Evolutionary conservation across 2,113 vertebrate species (phyloP).

Genomic region (Sialia sialis): DNA sequence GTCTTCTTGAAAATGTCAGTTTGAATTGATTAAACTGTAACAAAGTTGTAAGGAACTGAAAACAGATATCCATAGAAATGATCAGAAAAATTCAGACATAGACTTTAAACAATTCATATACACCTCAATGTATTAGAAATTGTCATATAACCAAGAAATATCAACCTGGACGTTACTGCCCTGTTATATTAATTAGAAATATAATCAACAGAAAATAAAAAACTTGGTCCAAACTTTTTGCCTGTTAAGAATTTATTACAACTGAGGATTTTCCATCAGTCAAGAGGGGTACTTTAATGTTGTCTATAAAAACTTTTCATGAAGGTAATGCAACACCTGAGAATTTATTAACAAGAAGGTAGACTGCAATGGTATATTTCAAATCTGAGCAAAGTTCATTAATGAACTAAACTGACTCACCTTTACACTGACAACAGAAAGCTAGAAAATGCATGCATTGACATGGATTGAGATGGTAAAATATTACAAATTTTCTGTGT

Average conservation of each 20-base stretch:
- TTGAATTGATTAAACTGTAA: background rate
- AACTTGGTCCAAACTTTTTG: background rate
- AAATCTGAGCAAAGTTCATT: background rate
- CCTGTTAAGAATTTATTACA: background rate
- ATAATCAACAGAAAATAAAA: background rate
- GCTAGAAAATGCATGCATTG: background rate
- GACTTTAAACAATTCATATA: background rate
- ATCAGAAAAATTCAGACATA: background rate
- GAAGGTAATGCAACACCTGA: background rate
- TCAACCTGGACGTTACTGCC: background rate
- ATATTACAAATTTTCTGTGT: background rate
- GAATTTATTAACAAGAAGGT: background rate
- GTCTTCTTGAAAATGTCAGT: background rate
- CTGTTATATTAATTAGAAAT: background rate
- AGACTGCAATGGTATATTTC: background rate
- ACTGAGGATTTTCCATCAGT: background rate
- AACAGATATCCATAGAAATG: background rate
- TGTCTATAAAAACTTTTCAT: background rate
- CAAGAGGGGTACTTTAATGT: background rate
- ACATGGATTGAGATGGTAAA: background rate
- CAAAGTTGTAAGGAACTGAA: background rate
- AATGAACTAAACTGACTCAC: background rate
- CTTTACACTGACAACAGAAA: background rate
- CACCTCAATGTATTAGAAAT: background rate
- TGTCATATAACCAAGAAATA: background rate